Evolutionary conservation across 2,797 vertebrate species (phyloP), one percentile per base, ranked within the genome.

Genomic region (Parambassis ranga): DNA sequence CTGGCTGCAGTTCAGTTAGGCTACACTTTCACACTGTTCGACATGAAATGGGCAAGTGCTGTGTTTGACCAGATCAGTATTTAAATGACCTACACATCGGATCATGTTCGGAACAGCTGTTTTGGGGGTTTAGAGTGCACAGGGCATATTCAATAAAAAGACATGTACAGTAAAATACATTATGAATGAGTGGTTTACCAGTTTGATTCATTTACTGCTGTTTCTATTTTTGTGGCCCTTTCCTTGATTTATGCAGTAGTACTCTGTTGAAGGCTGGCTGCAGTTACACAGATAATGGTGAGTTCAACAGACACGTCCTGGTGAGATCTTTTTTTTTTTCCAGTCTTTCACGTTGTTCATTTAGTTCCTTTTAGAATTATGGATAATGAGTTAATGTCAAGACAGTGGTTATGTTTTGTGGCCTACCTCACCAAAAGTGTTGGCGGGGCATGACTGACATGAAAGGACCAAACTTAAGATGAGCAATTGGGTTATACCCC

Each of bases 61-160:
- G 43, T 48, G 42, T 65, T 73, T 66, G 59, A 71, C 70, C 73
- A 61, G 59, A 59, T 71, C 76, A 83, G 75, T 84, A 83, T 83
- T 85, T 59, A 51, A 56, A 44, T 52, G 9, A 52, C 23, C 50
- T 70, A 32, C 53, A 33, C 62, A 31, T 7, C 19, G 51, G 49
- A 55, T 72, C 43, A 61, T 84, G 68, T 80, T 49, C 24, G 72
- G 65, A 77, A 65, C 44, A 71, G 76, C 70, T 76, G 67, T 56
- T 64, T 52, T 41, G 56, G 64, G 64, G 65, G 50, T 57, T 56
- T 43, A 69, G 62, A 65, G 71, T 44, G 69, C 53, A 75, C 64
- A 24, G 71, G 89, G 82, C 86, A 85, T 84, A 84, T 89, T 85
- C 78, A 89, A 86, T 86, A 89, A 89, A 86, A 73, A 77, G 61